Conservation (phyloP, 1,140 invertebrate genomes). For the Drosophila nasuta region DNA sequence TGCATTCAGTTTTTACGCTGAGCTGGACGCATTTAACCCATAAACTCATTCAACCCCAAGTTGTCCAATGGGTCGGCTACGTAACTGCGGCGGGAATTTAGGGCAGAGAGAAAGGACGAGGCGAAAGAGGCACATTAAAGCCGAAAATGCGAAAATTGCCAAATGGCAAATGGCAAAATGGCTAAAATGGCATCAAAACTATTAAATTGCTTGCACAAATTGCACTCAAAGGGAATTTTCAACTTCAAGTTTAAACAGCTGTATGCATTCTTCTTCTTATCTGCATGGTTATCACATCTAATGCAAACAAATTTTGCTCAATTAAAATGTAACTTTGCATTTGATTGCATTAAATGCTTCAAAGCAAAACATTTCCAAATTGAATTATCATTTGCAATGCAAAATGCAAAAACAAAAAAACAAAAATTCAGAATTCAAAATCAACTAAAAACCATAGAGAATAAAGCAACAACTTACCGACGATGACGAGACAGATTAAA, state of each 20-base stretch:
- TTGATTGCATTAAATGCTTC: not conserved
- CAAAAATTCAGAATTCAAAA: not conserved
- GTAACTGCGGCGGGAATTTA: not conserved
- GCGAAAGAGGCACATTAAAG: slow-evolving; percentile 17
- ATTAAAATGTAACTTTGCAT: slow-evolving; percentile 1
- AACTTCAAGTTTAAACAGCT: not conserved
- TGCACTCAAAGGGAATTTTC: slow-evolving; percentile 27
- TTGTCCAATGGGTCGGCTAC: slow-evolving; percentile 9
- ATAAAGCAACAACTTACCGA: too few relatives aligned
- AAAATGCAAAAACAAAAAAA: not conserved
- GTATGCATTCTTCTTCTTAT: not conserved
- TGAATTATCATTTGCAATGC: not conserved
- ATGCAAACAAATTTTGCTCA: not conserved
- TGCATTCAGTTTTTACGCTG: not conserved
- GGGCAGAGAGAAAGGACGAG: not conserved
- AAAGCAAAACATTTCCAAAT: slow-evolving; percentile 3
- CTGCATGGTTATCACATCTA: not conserved
- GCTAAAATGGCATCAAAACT: slow-evolving; percentile 16
- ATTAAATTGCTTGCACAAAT: slow-evolving; percentile 26
- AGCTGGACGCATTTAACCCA: slow-evolving; percentile 12
- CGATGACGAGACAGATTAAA: too few relatives aligned
- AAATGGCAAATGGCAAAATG: slow-evolving; percentile 4
- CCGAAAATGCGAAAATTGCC: slow-evolving; percentile 9
- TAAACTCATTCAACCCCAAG: slow-evolving; percentile 1
- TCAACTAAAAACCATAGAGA: too few relatives aligned